Conservation (phyloP, 2,113 vertebrate genomes). For the Orientallactaga bullata region DNA sequence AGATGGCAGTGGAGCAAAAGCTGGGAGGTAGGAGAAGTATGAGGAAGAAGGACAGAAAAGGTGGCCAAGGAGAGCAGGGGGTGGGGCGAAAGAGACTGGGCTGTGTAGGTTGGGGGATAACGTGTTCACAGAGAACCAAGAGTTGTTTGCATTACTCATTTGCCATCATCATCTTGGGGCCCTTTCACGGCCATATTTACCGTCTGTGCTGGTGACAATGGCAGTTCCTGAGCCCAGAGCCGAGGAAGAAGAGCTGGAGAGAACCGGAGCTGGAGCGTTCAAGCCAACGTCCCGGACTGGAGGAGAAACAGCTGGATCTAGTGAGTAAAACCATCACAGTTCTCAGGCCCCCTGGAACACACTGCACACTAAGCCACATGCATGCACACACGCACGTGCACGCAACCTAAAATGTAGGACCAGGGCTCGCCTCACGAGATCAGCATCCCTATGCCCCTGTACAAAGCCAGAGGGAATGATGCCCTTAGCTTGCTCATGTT, state of each 20-base stretch:
- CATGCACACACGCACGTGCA: rapidly evolving
- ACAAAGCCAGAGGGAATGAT: neutral
- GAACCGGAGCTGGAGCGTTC: conserved; percentile 68
- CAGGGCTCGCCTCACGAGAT: rapidly evolving
- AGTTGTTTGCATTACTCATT: neutral
- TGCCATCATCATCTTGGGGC: rapidly evolving
- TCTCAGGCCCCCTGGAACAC: neutral
- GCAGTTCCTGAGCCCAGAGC: conserved; percentile 68
- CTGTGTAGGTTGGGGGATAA: too few relatives aligned
- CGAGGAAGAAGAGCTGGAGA: conserved; percentile 72
- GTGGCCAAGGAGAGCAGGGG: too few relatives aligned
- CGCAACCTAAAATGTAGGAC: neutral
- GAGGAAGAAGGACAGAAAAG: too few relatives aligned
- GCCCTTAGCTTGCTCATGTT: neutral
- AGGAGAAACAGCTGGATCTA: conserved; percentile 89
- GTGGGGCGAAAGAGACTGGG: too few relatives aligned
- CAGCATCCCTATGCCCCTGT: neutral
- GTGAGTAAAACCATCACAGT: conserved; percentile 56
- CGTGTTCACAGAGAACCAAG: neutral
- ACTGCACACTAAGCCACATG: neutral
- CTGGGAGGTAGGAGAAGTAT: neutral
- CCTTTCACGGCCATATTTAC: conserved; percentile 63
- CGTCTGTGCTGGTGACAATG: rapidly evolving
- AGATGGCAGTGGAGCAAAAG: neutral
- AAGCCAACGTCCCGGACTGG: conserved; percentile 91